These are phyloP conservation scores for Trididemnum clinides DNA, from an alignment of 23 tunicate genomes.

Conservation along the genomic window DNA sequence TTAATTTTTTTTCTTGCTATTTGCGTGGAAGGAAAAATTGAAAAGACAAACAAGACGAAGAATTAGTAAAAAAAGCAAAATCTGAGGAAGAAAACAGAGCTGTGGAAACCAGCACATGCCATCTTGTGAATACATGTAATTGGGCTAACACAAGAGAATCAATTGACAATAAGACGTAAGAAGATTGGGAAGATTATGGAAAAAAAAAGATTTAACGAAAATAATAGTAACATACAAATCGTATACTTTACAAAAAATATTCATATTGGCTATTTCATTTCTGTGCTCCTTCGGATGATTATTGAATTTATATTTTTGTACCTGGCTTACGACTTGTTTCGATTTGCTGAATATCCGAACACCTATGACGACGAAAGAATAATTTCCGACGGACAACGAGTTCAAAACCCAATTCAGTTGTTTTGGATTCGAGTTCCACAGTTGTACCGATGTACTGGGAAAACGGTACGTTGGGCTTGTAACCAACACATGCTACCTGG, in stretches of 20 bases:
- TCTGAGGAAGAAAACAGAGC: too few species aligned
- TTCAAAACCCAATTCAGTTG: constrained; percentile 40
- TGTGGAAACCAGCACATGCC: too few species aligned
- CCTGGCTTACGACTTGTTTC: constrained; percentile 72
- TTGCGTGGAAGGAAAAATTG: constrained; percentile 49
- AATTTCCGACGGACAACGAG: constrained; percentile 54
- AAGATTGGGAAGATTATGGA: constrained; percentile 57
- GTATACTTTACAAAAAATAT: constrained; percentile 53
- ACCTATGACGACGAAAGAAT: constrained; percentile 22
- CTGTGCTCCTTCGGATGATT: constrained; percentile 49
- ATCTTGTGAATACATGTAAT: too few species aligned
- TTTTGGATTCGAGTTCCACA: constrained; percentile 83
- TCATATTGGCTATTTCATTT: constrained; percentile 46
- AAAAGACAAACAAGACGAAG: constrained; percentile 40
- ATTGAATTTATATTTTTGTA: constrained; percentile 58
- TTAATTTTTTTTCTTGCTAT: constrained; percentile 68
- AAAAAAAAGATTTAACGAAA: constrained; percentile 37
- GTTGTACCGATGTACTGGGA: constrained; percentile 66
- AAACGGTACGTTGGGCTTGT: constrained; percentile 79
- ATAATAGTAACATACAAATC: constrained; percentile 22
- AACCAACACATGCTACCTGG: constrained; percentile 77
- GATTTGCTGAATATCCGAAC: constrained; percentile 57
- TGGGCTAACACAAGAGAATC: too few species aligned
- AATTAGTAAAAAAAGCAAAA: constrained; percentile 13
- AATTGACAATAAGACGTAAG: too few species aligned